These are phyloP conservation scores for Augochlora pura DNA, from an alignment of 1,140 invertebrate genomes.

Conservation along the genomic window DNA sequence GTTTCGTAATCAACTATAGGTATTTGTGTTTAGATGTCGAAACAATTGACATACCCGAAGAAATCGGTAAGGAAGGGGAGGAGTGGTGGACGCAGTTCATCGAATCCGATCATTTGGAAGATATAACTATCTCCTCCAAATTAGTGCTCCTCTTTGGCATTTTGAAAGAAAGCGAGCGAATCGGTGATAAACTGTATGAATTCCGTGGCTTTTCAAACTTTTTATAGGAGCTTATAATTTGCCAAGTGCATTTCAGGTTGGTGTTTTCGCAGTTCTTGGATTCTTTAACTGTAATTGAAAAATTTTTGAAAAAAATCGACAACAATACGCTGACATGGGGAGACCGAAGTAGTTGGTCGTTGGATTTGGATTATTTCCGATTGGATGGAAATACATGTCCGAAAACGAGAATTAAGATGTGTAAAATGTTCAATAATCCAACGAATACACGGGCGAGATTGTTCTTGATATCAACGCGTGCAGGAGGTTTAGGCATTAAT, in stretches of 20 bases:
- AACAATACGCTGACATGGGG: slow-evolving; percentile 82
- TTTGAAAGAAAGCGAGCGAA: slow-evolving; percentile 90
- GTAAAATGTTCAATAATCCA: slow-evolving; percentile 91
- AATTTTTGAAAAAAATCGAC: slow-evolving; percentile 89
- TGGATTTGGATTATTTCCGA: slow-evolving; percentile 93
- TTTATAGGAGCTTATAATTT: slow-evolving; percentile 9
- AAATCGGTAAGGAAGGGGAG: slow-evolving; percentile 42
- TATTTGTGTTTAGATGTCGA: neutral
- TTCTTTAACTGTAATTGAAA: slow-evolving; percentile 95
- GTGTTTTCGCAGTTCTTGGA: slow-evolving; percentile 95
- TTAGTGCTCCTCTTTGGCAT: slow-evolving; percentile 92
- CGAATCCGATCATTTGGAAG: slow-evolving; percentile 79
- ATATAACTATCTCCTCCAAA: slow-evolving; percentile 87
- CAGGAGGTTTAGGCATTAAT: slow-evolving; percentile 97
- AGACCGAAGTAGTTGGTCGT: slow-evolving; percentile 86
- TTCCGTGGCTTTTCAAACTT: neutral
- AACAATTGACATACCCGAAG: slow-evolving; percentile 23
- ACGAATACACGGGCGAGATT: slow-evolving; percentile 90
- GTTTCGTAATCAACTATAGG: neutral
- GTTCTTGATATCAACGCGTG: slow-evolving; percentile 97
- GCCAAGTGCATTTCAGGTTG: slow-evolving; percentile 82
- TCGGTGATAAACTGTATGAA: slow-evolving; percentile 95
- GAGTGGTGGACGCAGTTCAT: slow-evolving; percentile 82
- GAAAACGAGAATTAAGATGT: slow-evolving; percentile 89
- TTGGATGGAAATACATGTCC: slow-evolving; percentile 93